phyloP scores from a whole-genome alignment of 2,888 invertebrate species.

The Drosophila quinaria region DNA sequence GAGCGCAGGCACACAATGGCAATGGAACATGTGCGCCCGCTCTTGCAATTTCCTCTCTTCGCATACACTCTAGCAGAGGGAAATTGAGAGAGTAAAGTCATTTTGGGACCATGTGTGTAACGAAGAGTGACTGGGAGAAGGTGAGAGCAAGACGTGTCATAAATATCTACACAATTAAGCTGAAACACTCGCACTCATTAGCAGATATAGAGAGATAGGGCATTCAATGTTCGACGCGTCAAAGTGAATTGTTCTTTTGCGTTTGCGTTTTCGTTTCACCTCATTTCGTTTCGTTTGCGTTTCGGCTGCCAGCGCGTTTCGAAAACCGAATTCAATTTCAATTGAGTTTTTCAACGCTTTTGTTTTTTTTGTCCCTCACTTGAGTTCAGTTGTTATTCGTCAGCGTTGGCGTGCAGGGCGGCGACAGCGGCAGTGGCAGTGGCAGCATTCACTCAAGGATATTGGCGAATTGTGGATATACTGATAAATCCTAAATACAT shows the following conservation, averaged over 20 bases:
- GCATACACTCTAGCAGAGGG: constrained; percentile 15
- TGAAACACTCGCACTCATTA: not conserved
- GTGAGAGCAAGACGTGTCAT: not conserved
- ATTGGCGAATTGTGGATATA: constrained; percentile 24
- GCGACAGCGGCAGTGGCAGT: constrained; percentile 3
- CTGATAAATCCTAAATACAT: constrained; percentile 37
- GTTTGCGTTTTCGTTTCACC: constrained; percentile 34
- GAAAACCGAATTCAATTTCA: constrained; percentile 56
- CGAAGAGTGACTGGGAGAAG: not conserved
- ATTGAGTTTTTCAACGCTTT: constrained; percentile 50
- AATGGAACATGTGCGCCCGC: constrained; percentile 47
- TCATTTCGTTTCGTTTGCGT: constrained; percentile 56
- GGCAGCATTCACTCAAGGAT: constrained; percentile 39
- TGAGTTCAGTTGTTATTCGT: constrained; percentile 66
- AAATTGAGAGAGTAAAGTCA: not conserved
- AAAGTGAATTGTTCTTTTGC: constrained; percentile 15
- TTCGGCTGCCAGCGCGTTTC: constrained; percentile 50
- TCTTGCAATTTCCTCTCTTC: constrained; percentile 17
- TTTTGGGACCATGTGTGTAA: constrained; percentile 1
- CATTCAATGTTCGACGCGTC: constrained; percentile 40
- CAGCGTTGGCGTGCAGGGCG: constrained; percentile 64
- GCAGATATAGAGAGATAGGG: constrained; percentile 18
- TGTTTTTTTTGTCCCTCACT: constrained; percentile 34
- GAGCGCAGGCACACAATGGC: constrained; percentile 36
- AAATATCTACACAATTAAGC: constrained; percentile 1